These are phyloP conservation scores for Agrypnia vestita DNA, from an alignment of 1,140 invertebrate genomes.

Conservation along the genomic window DNA sequence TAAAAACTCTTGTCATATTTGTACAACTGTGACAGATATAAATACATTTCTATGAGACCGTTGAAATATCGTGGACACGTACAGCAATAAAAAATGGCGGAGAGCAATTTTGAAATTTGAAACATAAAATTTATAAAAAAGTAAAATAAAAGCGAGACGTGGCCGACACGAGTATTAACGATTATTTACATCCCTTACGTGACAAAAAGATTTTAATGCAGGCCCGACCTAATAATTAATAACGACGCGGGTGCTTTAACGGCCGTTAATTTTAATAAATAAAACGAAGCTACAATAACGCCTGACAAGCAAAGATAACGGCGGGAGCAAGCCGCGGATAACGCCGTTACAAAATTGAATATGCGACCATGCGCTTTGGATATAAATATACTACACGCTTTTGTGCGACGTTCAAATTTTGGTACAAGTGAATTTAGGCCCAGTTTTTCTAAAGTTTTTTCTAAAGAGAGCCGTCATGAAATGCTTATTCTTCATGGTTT, in stretches of 20 bases:
- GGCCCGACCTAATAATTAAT: conserved; percentile 56
- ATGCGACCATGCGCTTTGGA: background rate
- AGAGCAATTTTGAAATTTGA: conserved; percentile 16
- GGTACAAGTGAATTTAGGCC: too few relatives aligned
- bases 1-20: too few relatives aligned
- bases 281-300: conserved; percentile 57
- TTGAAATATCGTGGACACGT: background rate
- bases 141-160: conserved; percentile 43
- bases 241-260: conserved; percentile 9
- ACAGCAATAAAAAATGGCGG: conserved; percentile 15
- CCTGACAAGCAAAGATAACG: conserved; percentile 57
- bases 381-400: too few relatives aligned
- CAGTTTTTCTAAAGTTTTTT: too few relatives aligned
- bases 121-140: conserved; percentile 52
- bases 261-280: conserved; percentile 61
- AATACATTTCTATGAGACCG: too few relatives aligned
- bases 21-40: too few relatives aligned
- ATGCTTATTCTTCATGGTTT: too few relatives aligned
- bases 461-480: too few relatives aligned
- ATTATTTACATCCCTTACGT: conserved; percentile 60
- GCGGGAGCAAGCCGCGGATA: conserved; percentile 17
- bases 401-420: too few relatives aligned
- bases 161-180: conserved; percentile 60
- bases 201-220: conserved; percentile 60
- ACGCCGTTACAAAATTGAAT: conserved; percentile 27